These are phyloP conservation scores for Carassius carassius DNA, from an alignment of 2,113 vertebrate species.

Conservation along the genomic window DNA sequence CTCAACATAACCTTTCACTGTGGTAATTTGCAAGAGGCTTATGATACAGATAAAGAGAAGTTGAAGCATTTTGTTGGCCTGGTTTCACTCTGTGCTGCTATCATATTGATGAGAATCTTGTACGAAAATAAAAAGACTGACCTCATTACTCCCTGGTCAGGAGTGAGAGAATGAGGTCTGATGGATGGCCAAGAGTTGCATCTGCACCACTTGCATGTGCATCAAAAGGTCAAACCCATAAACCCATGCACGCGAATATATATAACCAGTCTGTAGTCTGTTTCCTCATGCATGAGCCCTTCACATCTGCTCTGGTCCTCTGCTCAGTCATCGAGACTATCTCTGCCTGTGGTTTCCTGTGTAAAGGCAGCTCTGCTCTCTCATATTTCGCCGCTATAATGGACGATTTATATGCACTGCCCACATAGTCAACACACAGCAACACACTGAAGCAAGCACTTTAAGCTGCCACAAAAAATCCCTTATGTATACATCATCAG, in stretches of 20 bases:
- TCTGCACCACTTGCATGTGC: constrained; percentile 44
- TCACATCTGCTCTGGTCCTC: constrained; percentile 43
- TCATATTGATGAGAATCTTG: constrained; percentile 67
- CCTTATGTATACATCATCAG: not conserved
- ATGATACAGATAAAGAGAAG: constrained; percentile 50
- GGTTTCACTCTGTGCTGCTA: constrained; percentile 49
- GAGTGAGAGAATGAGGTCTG: constrained; percentile 9
- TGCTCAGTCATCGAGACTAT: constrained; percentile 33
- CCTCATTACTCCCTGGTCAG: constrained; percentile 44
- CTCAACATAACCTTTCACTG: not conserved
- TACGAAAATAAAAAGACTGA: constrained; percentile 61
- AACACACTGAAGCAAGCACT: constrained; percentile 1
- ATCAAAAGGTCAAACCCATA: constrained; percentile 42
- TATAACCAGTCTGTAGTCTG: not conserved
- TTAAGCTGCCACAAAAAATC: not conserved
- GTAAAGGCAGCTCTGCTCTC: constrained; percentile 13
- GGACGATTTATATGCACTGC: not conserved
- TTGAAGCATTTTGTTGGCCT: constrained; percentile 24
- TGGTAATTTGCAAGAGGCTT: constrained; percentile 41
- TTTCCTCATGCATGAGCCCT: constrained; percentile 22
- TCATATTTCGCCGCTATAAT: not conserved
- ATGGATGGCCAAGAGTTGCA: not conserved
- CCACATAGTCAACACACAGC: constrained; percentile 15
- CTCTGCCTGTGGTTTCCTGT: constrained; percentile 54
- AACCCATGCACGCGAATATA: constrained; percentile 22